Evolutionary conservation across 1,140 invertebrate species (phyloP), one percentile per base, ranked within the genome.

Genomic region (Drosophila seguyi): DNA sequence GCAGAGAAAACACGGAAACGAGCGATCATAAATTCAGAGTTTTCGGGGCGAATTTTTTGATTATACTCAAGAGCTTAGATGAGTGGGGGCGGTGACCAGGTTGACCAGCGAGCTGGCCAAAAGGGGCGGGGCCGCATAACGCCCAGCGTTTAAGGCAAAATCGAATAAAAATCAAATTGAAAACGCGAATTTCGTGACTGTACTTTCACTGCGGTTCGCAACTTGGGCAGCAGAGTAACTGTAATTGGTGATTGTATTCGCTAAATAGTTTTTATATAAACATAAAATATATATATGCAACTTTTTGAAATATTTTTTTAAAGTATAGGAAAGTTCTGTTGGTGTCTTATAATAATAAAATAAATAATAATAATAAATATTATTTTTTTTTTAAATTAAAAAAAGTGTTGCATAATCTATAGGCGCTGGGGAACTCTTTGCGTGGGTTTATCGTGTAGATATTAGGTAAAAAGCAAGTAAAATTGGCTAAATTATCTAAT

Each of bases 91-190:
- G 50, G 50, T 44, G n/a, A 18, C 47, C 25, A 18, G 29, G 45
- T 22, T 25, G 57, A 38, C 25, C 50, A 55, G 22, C 27, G 29
- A 56, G 63, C 50, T 71, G 63, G 36, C 42, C 68, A 69, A 69
- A 72, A 59, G 66, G 52, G 66, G 68, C 67, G 66, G 29, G n/a
- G 16, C 16, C 13, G 4, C 38, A 34, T 7, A 72, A 48, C 68
- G 68, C 68, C 68, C 68, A 58, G 66, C 50, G 56, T 68, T 72
- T 72, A 50, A 71, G 68, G 65, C 66, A 5, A 71, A 69, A 72
- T 58, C 16, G 29, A 38, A 59, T 39, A 22, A 22, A 69, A 67
- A 68, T 42, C 29, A 38, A 56, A 56, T 68, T 55, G 27, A 71
- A 71, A 56, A 36, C 29, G 52, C 22, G 57, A 34, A 69, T 31